Evolutionary conservation across 2,888 invertebrate genomes (phyloP), one percentile per base, ranked within the genome.

Genomic region (Microplitis deprimator): DNA sequence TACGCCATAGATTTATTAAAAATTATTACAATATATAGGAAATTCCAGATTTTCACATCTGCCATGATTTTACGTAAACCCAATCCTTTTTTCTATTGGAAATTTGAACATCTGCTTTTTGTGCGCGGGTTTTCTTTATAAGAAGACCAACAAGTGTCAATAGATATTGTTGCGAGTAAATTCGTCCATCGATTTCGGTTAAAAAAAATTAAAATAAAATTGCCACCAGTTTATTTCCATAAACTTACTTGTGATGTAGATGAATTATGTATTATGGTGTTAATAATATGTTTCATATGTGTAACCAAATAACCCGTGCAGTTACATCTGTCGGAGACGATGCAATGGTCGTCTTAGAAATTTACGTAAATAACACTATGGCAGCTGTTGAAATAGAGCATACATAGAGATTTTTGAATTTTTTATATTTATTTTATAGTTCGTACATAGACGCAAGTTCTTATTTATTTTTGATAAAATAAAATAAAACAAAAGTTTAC

Each of bases 401-500:
- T 29, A 29, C n/a, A 10, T 50, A 70, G 73, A 70, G 61, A 50
- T 76, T n/a, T 38, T 69, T 73, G 41, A 68, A 75, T 73, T 69
- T 77, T 77, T 59, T 69, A 50, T 65, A 29, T 29, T 29, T 29
- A 4, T 29, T 29, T 29, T 29, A 29, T 29, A 29, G 29, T 29
- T 29, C 29, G 4, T 29, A 29, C 29, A 29, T 29, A 4, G 29
- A 29, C 29, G 29, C 29, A 29, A 29, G 4, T 29, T 29, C 29
- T 4, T 29, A 29, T 29, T 29, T 29, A 29, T 29, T 29, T 29
- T 29, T 0, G 4, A 29, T 4, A 4, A 29, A 84, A 29, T 4
- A 4, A 29, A 84, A 80, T 83, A 80, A 82, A 61, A 13, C 38
- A 16, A 6, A 6, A 20, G 13, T 83, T 82, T 82, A 86, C 83